phyloP scores from a whole-genome alignment of 1,140 invertebrate species.

The Drosophila gunungcola region DNA sequence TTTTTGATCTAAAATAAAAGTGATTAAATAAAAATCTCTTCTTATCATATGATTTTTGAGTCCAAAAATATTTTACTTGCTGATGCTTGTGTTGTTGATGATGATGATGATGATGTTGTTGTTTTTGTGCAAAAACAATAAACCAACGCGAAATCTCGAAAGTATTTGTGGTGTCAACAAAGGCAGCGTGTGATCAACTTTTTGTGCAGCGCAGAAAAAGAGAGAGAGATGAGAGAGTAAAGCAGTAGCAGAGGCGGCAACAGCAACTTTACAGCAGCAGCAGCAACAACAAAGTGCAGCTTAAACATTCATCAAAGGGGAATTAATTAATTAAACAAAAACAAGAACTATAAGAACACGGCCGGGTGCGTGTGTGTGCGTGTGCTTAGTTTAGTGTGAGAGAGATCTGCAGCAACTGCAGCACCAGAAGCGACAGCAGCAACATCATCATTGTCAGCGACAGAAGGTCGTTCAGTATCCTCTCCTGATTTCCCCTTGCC shows the following conservation, averaged over 20 bases:
- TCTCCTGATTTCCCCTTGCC: constrained; percentile 27
- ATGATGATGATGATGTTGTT: constrained; percentile 77
- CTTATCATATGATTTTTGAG: constrained; percentile 21
- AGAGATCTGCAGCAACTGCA: constrained; percentile 38
- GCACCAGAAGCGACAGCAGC: constrained; percentile 60
- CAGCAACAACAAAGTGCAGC: constrained; percentile 37
- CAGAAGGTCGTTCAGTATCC: constrained; percentile 52
- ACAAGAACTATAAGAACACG: background rate
- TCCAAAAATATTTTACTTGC: constrained; percentile 47
- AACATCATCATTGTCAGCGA: constrained; percentile 83
- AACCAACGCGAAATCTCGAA: constrained; percentile 17
- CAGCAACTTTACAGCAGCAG: constrained; percentile 37
- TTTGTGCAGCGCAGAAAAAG: constrained; percentile 1
- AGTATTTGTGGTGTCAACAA: constrained; percentile 31
- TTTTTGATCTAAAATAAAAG: constrained; percentile 16
- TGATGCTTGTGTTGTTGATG: constrained; percentile 81
- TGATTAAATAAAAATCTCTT: constrained; percentile 16
- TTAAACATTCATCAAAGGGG: constrained; percentile 23
- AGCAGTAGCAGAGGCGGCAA: constrained; percentile 14
- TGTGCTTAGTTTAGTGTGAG: constrained; percentile 39
- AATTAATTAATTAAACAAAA: constrained; percentile 2
- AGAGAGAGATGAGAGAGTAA: constrained; percentile 26
- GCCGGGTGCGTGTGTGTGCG: constrained; percentile 37
- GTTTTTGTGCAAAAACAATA: constrained; percentile 62
- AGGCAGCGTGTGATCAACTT: constrained; percentile 11